A percentile compares a stretch with the other conserved stretches of the same genome.
Evolutionary conservation across 2,888 invertebrate genomes (phyloP).

Genomic region (Caenorhabditis angaria): DNA sequence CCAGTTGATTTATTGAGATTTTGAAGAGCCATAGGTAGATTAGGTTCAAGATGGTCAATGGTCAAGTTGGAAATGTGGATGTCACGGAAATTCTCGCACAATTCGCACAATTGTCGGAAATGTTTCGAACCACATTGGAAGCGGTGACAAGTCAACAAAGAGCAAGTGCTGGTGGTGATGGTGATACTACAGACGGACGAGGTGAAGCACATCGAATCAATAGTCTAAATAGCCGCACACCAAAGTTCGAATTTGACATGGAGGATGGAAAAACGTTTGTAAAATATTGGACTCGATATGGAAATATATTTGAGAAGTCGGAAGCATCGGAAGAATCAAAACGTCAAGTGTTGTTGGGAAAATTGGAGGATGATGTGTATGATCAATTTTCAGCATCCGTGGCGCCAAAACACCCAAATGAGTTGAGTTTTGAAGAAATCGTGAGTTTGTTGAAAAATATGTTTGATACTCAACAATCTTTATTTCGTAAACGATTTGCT

Average conservation of each 20-base stretch:
- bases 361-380: too few relatives aligned
- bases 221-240: neutral
- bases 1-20: too few relatives aligned
- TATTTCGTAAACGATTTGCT: neutral
- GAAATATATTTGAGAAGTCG: neutral
- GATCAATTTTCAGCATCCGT: neutral
- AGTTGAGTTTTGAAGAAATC: neutral
- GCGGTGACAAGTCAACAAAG: neutral
- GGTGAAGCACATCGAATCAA: neutral
- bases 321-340: neutral
- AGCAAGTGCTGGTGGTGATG: neutral
- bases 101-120: too few relatives aligned
- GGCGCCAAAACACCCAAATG: neutral
- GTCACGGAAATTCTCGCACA: neutral
- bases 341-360: neutral
- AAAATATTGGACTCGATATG: neutral
- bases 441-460: neutral
- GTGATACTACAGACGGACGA: neutral
- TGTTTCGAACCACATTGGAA: neutral
- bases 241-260: neutral
- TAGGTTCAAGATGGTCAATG: neutral
- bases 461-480: neutral
- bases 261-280: neutral
- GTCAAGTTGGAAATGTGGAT: neutral
- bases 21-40: neutral